Percentiles rank a stretch among this genome's conserved stretches.
Evolutionary conservation across 2,888 invertebrate genomes (phyloP).

Genomic region (Nycteola revayana): DNA sequence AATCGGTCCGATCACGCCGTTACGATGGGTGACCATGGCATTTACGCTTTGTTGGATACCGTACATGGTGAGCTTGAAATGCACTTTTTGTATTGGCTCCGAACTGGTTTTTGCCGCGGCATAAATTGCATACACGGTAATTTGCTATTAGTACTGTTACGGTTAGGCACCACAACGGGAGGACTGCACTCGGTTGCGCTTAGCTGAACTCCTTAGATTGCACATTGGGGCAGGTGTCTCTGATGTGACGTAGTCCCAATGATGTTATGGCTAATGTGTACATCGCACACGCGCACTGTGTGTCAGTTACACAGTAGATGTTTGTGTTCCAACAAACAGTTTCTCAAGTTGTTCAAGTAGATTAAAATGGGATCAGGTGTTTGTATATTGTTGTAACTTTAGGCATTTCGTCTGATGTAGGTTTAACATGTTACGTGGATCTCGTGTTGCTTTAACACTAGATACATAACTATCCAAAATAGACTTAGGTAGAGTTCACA

Average conservation of each 20-base stretch:
- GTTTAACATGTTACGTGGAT: no score
- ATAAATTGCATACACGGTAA: conserved; percentile 41
- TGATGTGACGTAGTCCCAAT: conserved; percentile 23
- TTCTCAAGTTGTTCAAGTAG: conserved; percentile 14
- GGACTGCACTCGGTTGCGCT: conserved; percentile 23
- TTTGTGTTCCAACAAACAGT: conserved; percentile 1
- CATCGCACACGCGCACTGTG: not conserved
- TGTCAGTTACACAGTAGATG: no score
- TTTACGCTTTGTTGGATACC: conserved; percentile 73
- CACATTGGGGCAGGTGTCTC: conserved; percentile 23
- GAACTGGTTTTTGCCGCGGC: conserved; percentile 41
- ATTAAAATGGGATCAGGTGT: conserved; percentile 25
- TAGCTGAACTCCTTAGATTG: conserved; percentile 30
- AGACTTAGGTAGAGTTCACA: no score
- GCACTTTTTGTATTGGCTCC: conserved; percentile 56
- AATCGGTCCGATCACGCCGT: conserved; percentile 62
- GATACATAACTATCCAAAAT: no score
- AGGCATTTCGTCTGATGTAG: conserved; percentile 5
- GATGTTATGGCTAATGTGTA: conserved; percentile 26
- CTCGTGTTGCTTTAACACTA: no score
- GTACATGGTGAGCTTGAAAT: conserved; percentile 62
- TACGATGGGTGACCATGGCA: conserved; percentile 78
- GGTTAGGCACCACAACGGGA: conserved; percentile 38
- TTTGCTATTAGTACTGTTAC: conserved; percentile 52
- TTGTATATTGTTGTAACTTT: conserved; percentile 10